Base-by-base conservation (phyloP, 2,888 invertebrate species). In the Proisotoma minuta region DNA sequence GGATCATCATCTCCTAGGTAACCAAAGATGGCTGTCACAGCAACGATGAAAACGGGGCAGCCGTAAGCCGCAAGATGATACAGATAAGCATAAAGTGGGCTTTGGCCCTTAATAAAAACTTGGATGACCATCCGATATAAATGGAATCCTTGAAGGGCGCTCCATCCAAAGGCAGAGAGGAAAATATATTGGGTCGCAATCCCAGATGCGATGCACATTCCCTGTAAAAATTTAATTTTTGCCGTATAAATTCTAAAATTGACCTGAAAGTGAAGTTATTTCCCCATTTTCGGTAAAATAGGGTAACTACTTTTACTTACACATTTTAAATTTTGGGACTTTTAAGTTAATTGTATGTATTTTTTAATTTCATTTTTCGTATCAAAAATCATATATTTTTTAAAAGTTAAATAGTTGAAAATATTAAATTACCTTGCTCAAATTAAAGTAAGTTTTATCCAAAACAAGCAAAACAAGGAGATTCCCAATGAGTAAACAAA, bases 141-240 rank as follows among this genome's bases (percentile, higher is more conserved):
- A 29, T 62, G 56, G 12, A 60, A 48, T 12, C 70, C 72, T 87
- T 95, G 95, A 74, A 95, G 84, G 78, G 93, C 92, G 88, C 95
- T 94, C 95, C 96, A 96, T 63, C 90, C 87, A 77, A 95, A 93
- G 34, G 94, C 89, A 68, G 91, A 89, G 70, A 95, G 81, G 80
- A 95, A 93, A 81, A 93, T 88, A 80, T 89, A 90, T 77, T 91
- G 91, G 1, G 65, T 68, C 5, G 66, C 28, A 24, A 72, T 69
- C 20, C 66, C 72, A 22, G 65, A 53, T 1, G 62, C 69, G 2
- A 57, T 56, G 28, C 72, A 72, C 10, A 69, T 2, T 28, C 54
- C 63, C 69, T 69, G 27, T n/a, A n/a, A n/a, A n/a, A n/a, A n/a
- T n/a, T n/a, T n/a, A n/a, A n/a, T n/a, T n/a, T n/a, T n/a, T n/a